Percentiles rank a stretch among this genome's conserved stretches.
Evolutionary conservation across 1,140 invertebrate genomes (phyloP).

Genomic region (Heliothis virescens): DNA sequence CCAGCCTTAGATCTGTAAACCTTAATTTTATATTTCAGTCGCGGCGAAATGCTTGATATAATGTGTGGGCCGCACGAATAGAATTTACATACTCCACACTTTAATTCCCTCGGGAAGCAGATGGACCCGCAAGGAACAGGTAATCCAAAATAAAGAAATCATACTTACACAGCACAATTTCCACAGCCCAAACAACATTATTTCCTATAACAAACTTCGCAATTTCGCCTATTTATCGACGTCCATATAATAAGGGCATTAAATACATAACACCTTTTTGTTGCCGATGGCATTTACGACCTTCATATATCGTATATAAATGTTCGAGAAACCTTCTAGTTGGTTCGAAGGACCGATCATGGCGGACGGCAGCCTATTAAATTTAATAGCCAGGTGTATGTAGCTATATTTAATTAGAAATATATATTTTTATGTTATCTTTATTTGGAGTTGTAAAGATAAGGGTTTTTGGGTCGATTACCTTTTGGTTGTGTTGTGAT

Average conservation of each 20-base stretch:
- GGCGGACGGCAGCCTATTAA: neutral
- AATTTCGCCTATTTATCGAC: conserved; percentile 2
- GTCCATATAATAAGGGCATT: conserved; percentile 28
- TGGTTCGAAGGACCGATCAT: neutral
- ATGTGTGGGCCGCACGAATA: too few relatives aligned
- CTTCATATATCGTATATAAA: conserved; percentile 12
- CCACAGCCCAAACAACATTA: neutral
- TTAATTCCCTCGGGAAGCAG: too few relatives aligned
- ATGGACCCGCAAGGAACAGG: too few relatives aligned
- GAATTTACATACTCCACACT: too few relatives aligned
- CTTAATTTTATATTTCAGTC: too few relatives aligned
- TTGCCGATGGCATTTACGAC: conserved; percentile 17
- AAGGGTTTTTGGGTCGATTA: neutral
- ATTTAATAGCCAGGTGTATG: conserved; percentile 8
- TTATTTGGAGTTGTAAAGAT: neutral
- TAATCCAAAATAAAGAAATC: too few relatives aligned
- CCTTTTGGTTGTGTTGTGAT: neutral
- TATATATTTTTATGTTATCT: conserved; percentile 20
- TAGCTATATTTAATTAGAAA: conserved; percentile 19
- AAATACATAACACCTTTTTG: conserved; percentile 30
- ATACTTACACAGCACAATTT: neutral
- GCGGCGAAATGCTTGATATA: too few relatives aligned
- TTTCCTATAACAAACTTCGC: conserved; percentile 16
- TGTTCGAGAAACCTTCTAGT: conserved; percentile 1
- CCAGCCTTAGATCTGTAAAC: too few relatives aligned